phyloP scores from a whole-genome alignment of 2,113 vertebrate species.

The Microcebus griseorufus region DNA sequence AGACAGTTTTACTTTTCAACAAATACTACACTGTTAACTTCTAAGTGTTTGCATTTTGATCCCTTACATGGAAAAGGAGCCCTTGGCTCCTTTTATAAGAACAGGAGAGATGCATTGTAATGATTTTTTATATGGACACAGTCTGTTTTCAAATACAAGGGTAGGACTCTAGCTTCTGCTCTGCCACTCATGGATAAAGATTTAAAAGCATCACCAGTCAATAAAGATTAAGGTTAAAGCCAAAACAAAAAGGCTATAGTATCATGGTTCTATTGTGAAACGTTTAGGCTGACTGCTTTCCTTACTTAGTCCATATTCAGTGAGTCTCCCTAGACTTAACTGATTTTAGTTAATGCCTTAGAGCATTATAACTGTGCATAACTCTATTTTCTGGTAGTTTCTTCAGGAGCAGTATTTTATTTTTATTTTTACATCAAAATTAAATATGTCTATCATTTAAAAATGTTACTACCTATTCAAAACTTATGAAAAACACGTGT shows the following conservation, averaged over 20 bases:
- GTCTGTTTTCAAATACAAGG: background rate
- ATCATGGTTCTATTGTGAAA: background rate
- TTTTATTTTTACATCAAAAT: background rate
- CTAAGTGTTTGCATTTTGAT: background rate
- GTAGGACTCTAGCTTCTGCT: background rate
- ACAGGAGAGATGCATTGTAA: background rate
- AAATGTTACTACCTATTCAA: background rate
- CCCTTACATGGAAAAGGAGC: background rate
- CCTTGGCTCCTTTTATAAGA: background rate
- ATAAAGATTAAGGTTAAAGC: slow-evolving; percentile 35
- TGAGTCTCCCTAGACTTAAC: background rate
- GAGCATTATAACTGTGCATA: background rate
- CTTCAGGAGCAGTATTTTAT: background rate
- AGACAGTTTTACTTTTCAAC: background rate
- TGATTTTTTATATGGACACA: slow-evolving; percentile 28
- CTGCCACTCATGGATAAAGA: background rate
- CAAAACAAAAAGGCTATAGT: background rate
- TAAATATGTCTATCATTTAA: background rate
- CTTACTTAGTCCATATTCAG: background rate
- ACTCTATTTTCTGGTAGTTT: background rate
- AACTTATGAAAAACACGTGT: background rate
- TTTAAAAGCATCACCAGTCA: slow-evolving; percentile 33
- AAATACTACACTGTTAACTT: background rate
- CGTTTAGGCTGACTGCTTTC: background rate
- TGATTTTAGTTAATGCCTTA: background rate